Evolutionary conservation across 2,888 invertebrate genomes (phyloP).

Genomic region (Eupithecia dodoneata): DNA sequence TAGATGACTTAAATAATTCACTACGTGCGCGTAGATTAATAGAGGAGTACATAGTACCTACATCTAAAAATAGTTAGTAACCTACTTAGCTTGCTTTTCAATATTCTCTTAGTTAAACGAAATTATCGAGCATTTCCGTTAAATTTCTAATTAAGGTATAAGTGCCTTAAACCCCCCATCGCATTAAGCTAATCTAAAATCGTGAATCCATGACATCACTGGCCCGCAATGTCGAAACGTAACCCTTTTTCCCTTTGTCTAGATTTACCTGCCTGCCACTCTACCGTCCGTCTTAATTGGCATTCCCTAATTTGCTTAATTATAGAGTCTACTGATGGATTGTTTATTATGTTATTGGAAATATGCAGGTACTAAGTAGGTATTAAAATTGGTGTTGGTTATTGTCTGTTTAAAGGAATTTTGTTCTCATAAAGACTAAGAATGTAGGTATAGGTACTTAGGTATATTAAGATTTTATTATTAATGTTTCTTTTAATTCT

Average conservation of each 20-base stretch:
- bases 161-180: neutral
- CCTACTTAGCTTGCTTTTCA: neutral
- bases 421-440: no score
- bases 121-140: neutral
- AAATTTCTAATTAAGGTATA: slow-evolving; percentile 2
- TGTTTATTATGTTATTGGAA: neutral
- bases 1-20: no score
- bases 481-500: no score
- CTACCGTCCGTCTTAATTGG: slow-evolving; percentile 29
- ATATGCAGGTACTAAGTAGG: neutral
- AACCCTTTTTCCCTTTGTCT: slow-evolving; percentile 28
- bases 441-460: no score
- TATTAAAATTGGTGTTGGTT: neutral
- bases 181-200: slow-evolving; percentile 7
- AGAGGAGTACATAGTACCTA: no score
- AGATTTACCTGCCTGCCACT: slow-evolving; percentile 30
- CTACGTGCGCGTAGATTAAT: no score
- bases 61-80: no score
- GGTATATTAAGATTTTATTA: no score
- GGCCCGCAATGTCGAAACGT: slow-evolving; percentile 34
- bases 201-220: slow-evolving; percentile 32
- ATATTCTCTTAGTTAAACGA: neutral
- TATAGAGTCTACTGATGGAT: slow-evolving; percentile 2
- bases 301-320: slow-evolving; percentile 5
- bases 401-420: neutral